A percentile compares a stretch with the other conserved stretches of the same genome.
Evolutionary conservation across 2,797 vertebrate genomes (phyloP).

Genomic region (Pyrocephalus nanus): DNA sequence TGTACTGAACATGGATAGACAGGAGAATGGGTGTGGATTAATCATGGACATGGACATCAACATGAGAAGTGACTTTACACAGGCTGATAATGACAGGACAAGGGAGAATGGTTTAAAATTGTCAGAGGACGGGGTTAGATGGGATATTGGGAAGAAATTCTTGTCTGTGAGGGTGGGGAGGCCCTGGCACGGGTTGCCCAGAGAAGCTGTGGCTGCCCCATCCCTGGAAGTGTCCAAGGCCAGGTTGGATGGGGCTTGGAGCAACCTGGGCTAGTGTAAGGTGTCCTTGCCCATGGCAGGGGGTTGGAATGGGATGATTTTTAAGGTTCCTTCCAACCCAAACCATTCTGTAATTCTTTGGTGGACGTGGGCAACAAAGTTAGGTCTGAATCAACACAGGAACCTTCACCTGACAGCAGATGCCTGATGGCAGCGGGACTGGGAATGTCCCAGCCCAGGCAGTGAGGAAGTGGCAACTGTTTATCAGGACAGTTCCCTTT

Average conservation of each 20-base stretch:
- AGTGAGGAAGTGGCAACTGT: neutral
- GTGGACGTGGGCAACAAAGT: neutral
- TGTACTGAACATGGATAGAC: neutral
- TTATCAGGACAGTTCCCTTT: neutral
- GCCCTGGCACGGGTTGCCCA: neutral
- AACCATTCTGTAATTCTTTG: neutral
- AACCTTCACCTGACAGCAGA: neutral
- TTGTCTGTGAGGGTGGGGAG: fast-evolving
- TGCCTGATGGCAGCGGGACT: neutral
- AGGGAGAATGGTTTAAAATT: neutral
- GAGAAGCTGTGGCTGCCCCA: neutral
- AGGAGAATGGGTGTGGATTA: neutral
- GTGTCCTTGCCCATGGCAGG: neutral
- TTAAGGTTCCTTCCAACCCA: neutral
- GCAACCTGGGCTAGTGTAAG: neutral
- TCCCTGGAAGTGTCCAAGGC: neutral
- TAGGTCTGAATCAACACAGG: neutral
- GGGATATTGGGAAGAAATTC: neutral
- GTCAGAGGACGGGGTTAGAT: neutral
- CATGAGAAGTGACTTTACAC: neutral
- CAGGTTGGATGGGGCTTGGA: neutral
- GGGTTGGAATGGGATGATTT: neutral
- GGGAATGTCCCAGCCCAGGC: neutral
- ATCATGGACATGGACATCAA: fast-evolving
- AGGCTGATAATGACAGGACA: neutral